Conservation (phyloP, 2,797 vertebrate species). For the Trematomus bernacchii region DNA sequence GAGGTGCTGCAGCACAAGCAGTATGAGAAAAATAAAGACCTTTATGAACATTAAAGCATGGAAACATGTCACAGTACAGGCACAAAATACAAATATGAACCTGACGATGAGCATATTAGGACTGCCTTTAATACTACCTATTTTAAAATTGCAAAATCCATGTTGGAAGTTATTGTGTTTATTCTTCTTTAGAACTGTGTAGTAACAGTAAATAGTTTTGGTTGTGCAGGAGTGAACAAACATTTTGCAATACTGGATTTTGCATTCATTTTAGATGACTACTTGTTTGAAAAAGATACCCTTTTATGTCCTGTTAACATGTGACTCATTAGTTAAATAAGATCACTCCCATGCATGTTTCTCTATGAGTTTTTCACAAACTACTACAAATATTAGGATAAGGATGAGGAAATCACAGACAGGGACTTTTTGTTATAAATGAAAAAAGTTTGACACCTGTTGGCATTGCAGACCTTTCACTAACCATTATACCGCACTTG, state of each 20-base stretch:
- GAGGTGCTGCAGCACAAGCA: too few species aligned
- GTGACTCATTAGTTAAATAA: background rate
- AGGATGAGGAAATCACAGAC: background rate
- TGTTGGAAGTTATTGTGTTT: background rate
- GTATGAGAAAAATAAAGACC: too few species aligned
- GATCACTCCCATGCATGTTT: slow-evolving; percentile 19
- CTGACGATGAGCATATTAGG: too few species aligned
- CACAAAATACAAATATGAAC: too few species aligned
- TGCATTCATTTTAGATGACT: background rate
- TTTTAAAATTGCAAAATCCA: slow-evolving; percentile 29
- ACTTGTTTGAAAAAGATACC: too few species aligned
- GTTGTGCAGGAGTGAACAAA: slow-evolving; percentile 13
- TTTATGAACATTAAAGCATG: too few species aligned
- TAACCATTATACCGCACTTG: background rate
- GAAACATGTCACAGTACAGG: too few species aligned
- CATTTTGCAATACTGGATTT: slow-evolving; percentile 45
- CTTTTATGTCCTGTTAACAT: background rate
- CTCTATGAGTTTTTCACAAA: slow-evolving; percentile 2
- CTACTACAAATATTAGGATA: background rate
- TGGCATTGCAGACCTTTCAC: slow-evolving; percentile 6
- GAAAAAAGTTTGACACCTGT: background rate
- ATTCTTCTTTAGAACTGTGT: slow-evolving; percentile 10
- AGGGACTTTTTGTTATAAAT: slow-evolving; percentile 32
- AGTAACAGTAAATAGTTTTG: background rate
- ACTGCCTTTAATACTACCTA: too few species aligned